Base-by-base conservation (phyloP, 2,888 invertebrate species). In the Agriopis leucophaearia region DNA sequence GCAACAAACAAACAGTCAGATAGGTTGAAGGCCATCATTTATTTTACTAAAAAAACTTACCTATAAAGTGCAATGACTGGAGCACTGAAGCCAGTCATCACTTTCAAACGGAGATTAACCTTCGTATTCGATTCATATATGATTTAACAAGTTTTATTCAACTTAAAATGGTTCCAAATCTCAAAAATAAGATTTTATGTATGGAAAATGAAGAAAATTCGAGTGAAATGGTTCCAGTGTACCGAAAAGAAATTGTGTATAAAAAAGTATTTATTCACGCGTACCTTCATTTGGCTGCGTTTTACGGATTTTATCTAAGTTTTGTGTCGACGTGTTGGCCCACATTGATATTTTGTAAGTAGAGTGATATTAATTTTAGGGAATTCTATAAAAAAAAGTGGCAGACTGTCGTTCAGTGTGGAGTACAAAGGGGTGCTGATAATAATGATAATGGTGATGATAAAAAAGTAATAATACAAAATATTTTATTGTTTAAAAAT, bases 341-440 rank as follows among this genome's bases (percentile, higher is more conserved):
- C 7, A 54, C 52, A 47, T n/a, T 65, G 16, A 40, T 79, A 42
- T 59, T 59, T 59, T 50, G 59, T 59, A 50, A 59, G 59, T 59
- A 40, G 9, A 1, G 9, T 9, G 8, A 38, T 8, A 38, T 38
- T n/a, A 9, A 9, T 16, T 47, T 9, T 47, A 27, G 5, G 27
- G 27, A 3, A 27, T 2, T 27, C 27, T 27, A 27, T 45, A 3
- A 16, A 27, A 27, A n/a, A 6, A 50, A 50, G 7, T 8, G 12
- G 1, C 0, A 15, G 4, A 13, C 3, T 50, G 6, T 7, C 8
- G 0, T 50, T 27, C 4, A n/a, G n/a, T n/a, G n/a, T n/a, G n/a
- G n/a, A n/a, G n/a, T n/a, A n/a, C n/a, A n/a, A n/a, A n/a, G n/a
- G n/a, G n/a, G n/a, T n/a, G n/a, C n/a, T n/a, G n/a, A n/a, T n/a